Evolutionary conservation across 2,888 invertebrate species (phyloP), one percentile per base, ranked within the genome.

Genomic region (Polymixis flavicincta): DNA sequence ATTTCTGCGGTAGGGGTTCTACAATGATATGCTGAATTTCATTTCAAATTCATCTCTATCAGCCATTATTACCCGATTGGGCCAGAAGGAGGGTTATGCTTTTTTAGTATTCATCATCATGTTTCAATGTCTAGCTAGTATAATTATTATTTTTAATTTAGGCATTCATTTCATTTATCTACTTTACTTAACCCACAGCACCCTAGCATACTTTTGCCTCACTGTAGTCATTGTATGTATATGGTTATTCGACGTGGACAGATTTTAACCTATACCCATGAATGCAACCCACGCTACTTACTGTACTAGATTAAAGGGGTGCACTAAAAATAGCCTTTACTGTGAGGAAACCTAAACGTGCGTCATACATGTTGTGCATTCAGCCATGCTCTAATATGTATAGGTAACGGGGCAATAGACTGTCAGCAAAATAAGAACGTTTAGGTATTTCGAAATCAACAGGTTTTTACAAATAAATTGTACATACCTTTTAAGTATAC

Each of bases 371-470:
- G 25, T 14, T 65, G 28, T 19, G 66, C 69, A 48, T 5, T 48
- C 66, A 69, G 45, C 32, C 66, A 32, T 69, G 8, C n/a, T 22
- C 64, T 63, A 7, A 19, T 45, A n/a, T n/a, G n/a, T n/a, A 14
- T 28, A 28, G 14, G 14, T 7, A 45, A 22, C 6, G 17, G 25
- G 17, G 14, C 37, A 55, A 55, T 25, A 37, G 4, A 54, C 3
- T 37, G n/a, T 4, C 25, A 37, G 8, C 25, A 66, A 13, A 32
- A 42, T 6, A 63, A 63, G 19, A 9, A 45, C 11, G 42, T n/a
- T 25, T n/a, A n/a, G n/a, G n/a, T n/a, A 19, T 63, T 63, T 42
- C 63, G 6, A n/a, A 37, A 37, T n/a, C 9, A 17, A 61, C 37
- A n/a, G 8, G 22, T 59, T 32, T 19, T 22, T 19, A 22, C 13